Evolutionary conservation across 2,888 invertebrate genomes (phyloP).

Genomic region (Lepas anatifera): DNA sequence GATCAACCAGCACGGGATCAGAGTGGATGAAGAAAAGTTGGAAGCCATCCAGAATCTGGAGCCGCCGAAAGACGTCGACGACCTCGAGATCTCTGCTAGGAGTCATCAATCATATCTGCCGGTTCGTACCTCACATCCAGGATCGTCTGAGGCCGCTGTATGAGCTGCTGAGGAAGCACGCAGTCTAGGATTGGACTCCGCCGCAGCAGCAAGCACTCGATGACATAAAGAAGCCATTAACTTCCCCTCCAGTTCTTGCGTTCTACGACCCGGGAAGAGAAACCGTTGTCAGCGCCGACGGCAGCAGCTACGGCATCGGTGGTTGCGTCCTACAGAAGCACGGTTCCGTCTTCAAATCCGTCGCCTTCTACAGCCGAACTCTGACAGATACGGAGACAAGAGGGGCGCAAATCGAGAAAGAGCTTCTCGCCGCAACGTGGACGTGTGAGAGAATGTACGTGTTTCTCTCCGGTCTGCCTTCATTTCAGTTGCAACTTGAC

Average conservation of each 20-base stretch:
- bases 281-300: background rate
- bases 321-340: background rate
- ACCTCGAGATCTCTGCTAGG: constrained; percentile 87
- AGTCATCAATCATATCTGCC: constrained; percentile 86
- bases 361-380: background rate
- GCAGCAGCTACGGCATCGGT: background rate
- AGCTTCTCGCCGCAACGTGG: background rate
- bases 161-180: constrained; percentile 72
- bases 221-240: background rate
- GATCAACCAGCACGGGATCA: constrained; percentile 38
- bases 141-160: constrained; percentile 78
- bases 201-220: background rate
- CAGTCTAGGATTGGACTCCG: constrained; percentile 15
- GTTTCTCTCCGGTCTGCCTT: background rate
- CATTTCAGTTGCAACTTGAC: background rate
- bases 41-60: constrained; percentile 95
- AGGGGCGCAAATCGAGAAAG: background rate
- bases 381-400: background rate
- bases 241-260: constrained; percentile 18
- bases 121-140: constrained; percentile 84
- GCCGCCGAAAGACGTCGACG: constrained; percentile 98
- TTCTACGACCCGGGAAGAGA: constrained; percentile 6
- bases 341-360: background rate
- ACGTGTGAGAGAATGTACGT: background rate
- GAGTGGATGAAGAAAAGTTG: constrained; percentile 94